Percentiles rank a stretch among this genome's conserved stretches.
Conservation (phyloP, 2,113 vertebrate genomes). For the Nipponia nippon region DNA sequence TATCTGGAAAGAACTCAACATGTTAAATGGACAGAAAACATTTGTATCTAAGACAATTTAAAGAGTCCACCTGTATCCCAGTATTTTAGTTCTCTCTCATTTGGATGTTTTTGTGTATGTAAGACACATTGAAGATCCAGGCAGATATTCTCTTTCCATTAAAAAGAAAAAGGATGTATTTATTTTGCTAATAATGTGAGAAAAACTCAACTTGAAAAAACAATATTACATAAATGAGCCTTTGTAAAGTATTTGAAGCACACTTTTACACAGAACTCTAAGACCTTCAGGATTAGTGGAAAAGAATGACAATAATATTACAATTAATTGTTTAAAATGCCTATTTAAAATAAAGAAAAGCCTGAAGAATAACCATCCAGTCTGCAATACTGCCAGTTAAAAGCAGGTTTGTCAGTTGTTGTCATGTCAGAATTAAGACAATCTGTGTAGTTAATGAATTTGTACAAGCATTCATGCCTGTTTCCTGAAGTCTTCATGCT, state of each 20-base stretch:
- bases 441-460: not conserved
- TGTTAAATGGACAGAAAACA: constrained; percentile 65
- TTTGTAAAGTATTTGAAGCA: not conserved
- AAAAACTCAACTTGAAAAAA: not conserved
- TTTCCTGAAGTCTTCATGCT: not conserved
- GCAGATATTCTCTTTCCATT: constrained; percentile 48
- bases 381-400: not conserved
- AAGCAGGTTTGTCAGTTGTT: not conserved
- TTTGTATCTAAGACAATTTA: constrained; percentile 66
- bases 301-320: not conserved
- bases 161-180: constrained; percentile 32
- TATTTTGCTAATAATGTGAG: constrained; percentile 30
- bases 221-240: not conserved
- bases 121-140: constrained; percentile 17
- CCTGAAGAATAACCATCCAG: not conserved
- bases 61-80: constrained; percentile 69
- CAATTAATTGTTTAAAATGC: not conserved
- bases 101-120: constrained; percentile 62
- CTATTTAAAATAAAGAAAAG: not conserved
- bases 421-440: not conserved
- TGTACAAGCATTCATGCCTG: not conserved
- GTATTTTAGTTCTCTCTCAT: constrained; percentile 38
- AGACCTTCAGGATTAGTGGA: not conserved
- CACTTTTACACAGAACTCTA: not conserved
- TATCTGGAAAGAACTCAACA: constrained; percentile 59